These are phyloP conservation scores for Hozukius guyotensis DNA, from an alignment of 2,797 vertebrate species.

Conservation along the genomic window DNA sequence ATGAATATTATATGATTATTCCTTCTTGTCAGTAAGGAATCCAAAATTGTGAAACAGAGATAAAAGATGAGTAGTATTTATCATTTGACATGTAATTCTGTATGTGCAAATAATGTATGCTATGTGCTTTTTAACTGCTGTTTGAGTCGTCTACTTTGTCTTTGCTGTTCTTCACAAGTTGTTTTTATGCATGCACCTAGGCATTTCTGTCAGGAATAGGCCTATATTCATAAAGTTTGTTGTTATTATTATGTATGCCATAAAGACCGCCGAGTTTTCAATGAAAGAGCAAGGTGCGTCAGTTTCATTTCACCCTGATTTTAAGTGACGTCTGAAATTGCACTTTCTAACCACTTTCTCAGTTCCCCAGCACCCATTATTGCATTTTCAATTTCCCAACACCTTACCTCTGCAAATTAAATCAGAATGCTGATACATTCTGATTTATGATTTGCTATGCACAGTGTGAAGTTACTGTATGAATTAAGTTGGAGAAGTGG, in stretches of 20 bases:
- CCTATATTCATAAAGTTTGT: background rate
- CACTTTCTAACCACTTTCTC: background rate
- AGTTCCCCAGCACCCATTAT: background rate
- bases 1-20: background rate
- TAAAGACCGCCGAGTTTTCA: background rate
- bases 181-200: background rate
- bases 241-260: background rate
- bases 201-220: background rate
- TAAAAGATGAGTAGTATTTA: background rate
- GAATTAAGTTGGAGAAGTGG: background rate
- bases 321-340: constrained; percentile 10
- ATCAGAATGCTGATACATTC: background rate
- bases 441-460: background rate
- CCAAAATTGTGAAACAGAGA: background rate
- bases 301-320: constrained; percentile 7
- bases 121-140: background rate
- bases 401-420: constrained; percentile 20
- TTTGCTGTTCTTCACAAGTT: background rate
- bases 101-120: background rate
- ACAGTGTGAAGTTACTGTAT: background rate
- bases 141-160: background rate
- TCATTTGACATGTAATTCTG: background rate
- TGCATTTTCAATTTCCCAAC: constrained; percentile 31
- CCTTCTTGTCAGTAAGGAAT: background rate
- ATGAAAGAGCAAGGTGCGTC: background rate